Base-by-base conservation (phyloP, 1,140 invertebrate genomes). In the Phortica variegata region DNA sequence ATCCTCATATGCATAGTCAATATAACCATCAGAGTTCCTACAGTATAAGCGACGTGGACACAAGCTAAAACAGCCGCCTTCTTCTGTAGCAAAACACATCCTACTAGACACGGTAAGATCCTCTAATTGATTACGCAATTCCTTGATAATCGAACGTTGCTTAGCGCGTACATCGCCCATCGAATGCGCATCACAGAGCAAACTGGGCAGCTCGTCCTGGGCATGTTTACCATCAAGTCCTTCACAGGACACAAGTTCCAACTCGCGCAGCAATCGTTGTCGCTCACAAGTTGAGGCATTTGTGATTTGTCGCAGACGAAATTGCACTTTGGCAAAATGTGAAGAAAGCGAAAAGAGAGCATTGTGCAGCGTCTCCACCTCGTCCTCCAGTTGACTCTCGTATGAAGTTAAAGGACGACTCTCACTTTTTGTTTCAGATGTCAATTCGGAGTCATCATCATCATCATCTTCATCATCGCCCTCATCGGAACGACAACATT, bases 301-400 rank as follows among this genome's bases (percentile, higher is more conserved):
- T 5, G 57, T 39, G n/a, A 68, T 58, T n/a, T 68, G 63, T 0
- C 65, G 49, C 32, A 68, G 23, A 10, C 65, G 57, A 10, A 68
- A 69, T 19, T 68, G 63, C 12, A 68, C 51, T 8, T 58, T 65
- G 6, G 65, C 57, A 40, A 69, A 68, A 13, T 69, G 60, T 6
- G 63, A 68, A 3, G 63, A 52, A 7, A 68, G 44, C 1, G 45
- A 21, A 18, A 68, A 69, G 8, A 68, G 45, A 0, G 65, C 52
- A 9, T 68, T 52, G 43, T 68, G 63, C 21, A 68, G 19, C n/a
- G 49, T 39, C 33, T 68, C 43, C 4, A 68, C 54, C n/a, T 68
- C 52, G 6, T 63, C 52, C 33, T 68, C 63, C 8, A 68, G 49
- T 26, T 55, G 21, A 17, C 51, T 57, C 23, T 68, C 63, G 37